These are phyloP conservation scores for Apantesis nais DNA, from an alignment of 2,888 invertebrate species.

Conservation along the genomic window DNA sequence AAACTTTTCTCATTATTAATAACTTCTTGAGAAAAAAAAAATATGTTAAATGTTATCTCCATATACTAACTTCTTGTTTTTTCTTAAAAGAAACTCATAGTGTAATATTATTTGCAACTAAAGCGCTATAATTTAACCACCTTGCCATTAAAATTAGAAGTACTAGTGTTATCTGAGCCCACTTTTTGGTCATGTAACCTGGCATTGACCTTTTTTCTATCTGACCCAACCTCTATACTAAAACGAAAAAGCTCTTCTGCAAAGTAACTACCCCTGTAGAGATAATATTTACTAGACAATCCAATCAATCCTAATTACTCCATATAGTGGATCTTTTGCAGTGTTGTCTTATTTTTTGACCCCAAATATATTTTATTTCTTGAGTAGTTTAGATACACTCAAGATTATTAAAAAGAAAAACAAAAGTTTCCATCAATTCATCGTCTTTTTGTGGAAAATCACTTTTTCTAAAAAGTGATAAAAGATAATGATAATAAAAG, in stretches of 20 bases:
- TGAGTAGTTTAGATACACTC: too few species aligned
- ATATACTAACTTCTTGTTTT: not conserved
- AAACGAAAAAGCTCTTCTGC: constrained; percentile 11
- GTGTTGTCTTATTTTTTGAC: too few species aligned
- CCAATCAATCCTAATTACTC: not conserved
- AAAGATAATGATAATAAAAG: not conserved
- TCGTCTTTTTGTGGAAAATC: not conserved
- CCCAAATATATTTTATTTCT: too few species aligned
- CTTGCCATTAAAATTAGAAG: not conserved
- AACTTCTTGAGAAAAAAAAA: not conserved
- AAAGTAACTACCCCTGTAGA: constrained; percentile 2
- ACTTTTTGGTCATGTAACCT: not conserved
- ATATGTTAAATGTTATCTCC: too few species aligned
- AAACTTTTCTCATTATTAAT: constrained; percentile 4
- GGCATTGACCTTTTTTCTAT: constrained; percentile 5
- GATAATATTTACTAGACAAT: not conserved
- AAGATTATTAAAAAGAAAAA: too few species aligned
- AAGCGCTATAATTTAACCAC: not conserved
- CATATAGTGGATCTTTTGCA: too few species aligned
- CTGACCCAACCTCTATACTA: not conserved
- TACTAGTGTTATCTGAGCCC: not conserved
- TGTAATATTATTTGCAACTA: not conserved
- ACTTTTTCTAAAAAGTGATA: not conserved
- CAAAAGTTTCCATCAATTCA: too few species aligned
- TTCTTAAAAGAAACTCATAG: not conserved